Evolutionary conservation across 2,888 invertebrate genomes (phyloP).

Genomic region (Andrena trimmerana): DNA sequence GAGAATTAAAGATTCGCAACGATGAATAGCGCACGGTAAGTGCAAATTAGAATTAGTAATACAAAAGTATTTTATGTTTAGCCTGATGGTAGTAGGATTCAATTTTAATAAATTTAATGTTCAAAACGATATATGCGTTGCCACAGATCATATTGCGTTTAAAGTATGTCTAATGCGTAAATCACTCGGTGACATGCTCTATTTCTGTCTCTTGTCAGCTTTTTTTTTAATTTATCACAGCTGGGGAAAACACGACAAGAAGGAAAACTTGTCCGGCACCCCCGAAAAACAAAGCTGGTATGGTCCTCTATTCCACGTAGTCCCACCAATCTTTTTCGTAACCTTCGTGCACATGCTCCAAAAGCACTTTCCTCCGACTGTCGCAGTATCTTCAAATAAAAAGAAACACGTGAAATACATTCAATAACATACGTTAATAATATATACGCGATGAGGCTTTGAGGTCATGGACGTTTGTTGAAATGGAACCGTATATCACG

Average conservation of each 20-base stretch:
- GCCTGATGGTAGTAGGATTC: slow-evolving; percentile 64
- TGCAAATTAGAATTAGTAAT: slow-evolving; percentile 62
- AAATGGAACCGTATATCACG: no score
- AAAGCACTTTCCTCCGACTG: slow-evolving; percentile 96
- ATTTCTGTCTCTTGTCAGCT: slow-evolving; percentile 78
- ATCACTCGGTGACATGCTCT: slow-evolving; percentile 76
- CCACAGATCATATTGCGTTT: slow-evolving; percentile 75
- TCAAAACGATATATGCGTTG: slow-evolving; percentile 73
- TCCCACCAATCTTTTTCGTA: slow-evolving; percentile 99
- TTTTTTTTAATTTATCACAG: slow-evolving; percentile 82
- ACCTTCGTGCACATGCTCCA: slow-evolving; percentile 99
- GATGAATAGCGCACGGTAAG: slow-evolving; percentile 64
- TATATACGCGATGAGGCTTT: no score
- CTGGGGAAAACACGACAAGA: slow-evolving; percentile 81
- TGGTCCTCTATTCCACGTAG: slow-evolving; percentile 90
- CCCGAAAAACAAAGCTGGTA: slow-evolving; percentile 66
- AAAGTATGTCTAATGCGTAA: slow-evolving; percentile 73
- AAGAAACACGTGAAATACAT: slow-evolving; percentile 37
- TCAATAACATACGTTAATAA: neutral
- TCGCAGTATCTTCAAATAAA: slow-evolving; percentile 95
- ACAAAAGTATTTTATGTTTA: slow-evolving; percentile 69
- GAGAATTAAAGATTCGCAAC: slow-evolving; percentile 56
- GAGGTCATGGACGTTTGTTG: no score
- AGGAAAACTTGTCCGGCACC: slow-evolving; percentile 67
- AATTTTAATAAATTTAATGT: slow-evolving; percentile 71